These are phyloP conservation scores for Gorsachius goisagi DNA, from an alignment of 2,113 vertebrate species.

Conservation along the genomic window DNA sequence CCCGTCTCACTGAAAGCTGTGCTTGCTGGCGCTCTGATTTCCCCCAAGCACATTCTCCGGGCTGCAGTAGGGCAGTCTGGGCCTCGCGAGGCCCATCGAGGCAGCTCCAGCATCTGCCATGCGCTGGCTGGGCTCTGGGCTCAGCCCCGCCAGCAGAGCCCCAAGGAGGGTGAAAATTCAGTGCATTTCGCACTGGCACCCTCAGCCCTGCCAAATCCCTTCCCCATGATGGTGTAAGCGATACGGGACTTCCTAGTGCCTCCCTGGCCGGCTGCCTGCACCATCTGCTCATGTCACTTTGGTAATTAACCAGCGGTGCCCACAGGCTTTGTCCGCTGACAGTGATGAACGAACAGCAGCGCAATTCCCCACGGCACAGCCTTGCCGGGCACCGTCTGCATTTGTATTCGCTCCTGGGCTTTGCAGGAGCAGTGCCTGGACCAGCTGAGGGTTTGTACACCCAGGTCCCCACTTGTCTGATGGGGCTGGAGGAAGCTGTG, in stretches of 20 bases:
- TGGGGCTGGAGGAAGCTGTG: rapidly evolving
- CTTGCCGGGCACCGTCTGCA: rapidly evolving
- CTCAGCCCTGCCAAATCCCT: neutral
- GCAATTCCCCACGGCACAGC: rapidly evolving
- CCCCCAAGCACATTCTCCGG: rapidly evolving
- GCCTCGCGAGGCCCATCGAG: rapidly evolving
- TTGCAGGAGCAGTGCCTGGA: neutral
- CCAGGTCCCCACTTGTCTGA: neutral
- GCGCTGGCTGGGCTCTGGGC: neutral
- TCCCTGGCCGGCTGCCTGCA: neutral
- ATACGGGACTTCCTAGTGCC: neutral
- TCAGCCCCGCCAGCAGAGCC: neutral
- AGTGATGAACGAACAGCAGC: neutral
- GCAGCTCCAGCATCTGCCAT: neutral
- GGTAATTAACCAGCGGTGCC: neutral
- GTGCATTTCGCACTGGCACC: neutral
- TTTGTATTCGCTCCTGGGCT: neutral
- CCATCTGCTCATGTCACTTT: slow-evolving; percentile 29
- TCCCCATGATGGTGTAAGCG: neutral
- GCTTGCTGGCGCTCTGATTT: neutral
- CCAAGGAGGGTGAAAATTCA: neutral
- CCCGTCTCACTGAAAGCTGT: neutral
- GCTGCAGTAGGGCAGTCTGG: neutral
- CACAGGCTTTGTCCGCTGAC: neutral
- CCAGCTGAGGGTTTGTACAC: neutral